A percentile compares a stretch with the other conserved stretches of the same genome.
Conservation (phyloP, 2,888 invertebrate genomes). For the Caenorhabditis panamensis region DNA sequence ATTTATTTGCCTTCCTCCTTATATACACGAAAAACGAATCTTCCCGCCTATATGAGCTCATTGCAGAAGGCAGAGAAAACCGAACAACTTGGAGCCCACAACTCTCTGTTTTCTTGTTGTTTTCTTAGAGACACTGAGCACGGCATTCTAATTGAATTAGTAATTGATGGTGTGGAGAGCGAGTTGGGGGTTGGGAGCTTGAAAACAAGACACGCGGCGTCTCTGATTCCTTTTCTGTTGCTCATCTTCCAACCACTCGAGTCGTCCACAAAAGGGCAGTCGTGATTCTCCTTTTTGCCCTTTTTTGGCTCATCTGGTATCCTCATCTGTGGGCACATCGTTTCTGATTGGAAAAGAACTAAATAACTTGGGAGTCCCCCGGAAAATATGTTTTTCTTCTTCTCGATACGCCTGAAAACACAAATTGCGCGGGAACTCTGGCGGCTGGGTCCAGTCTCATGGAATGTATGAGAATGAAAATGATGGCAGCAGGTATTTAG, state of each 20-base stretch:
- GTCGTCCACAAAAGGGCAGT: neutral
- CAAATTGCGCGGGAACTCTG: neutral
- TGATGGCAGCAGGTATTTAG: constrained; percentile 17
- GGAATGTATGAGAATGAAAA: neutral
- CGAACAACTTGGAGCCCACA: neutral
- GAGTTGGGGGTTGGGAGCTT: neutral
- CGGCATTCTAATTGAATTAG: constrained; percentile 7
- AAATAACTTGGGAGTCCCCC: neutral
- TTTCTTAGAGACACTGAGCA: neutral
- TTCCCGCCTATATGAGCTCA: too few relatives aligned
- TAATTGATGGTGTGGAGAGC: neutral
- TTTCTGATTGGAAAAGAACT: neutral
- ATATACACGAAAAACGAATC: constrained; percentile 7
- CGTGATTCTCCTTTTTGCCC: neutral
- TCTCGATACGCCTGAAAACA: constrained; percentile 14
- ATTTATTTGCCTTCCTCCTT: constrained; percentile 17
- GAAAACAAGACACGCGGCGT: neutral
- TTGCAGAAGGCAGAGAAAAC: too few relatives aligned
- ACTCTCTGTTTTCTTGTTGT: neutral
- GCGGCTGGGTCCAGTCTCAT: neutral
- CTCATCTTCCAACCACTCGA: neutral
- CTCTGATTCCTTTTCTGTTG: neutral
- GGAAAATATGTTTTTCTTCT: neutral
- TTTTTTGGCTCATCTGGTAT: constrained; percentile 5
- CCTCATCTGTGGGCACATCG: constrained; percentile 4